Evolutionary conservation across 2,797 vertebrate genomes (phyloP).

Genomic region (Acipenser transmontanus): DNA sequence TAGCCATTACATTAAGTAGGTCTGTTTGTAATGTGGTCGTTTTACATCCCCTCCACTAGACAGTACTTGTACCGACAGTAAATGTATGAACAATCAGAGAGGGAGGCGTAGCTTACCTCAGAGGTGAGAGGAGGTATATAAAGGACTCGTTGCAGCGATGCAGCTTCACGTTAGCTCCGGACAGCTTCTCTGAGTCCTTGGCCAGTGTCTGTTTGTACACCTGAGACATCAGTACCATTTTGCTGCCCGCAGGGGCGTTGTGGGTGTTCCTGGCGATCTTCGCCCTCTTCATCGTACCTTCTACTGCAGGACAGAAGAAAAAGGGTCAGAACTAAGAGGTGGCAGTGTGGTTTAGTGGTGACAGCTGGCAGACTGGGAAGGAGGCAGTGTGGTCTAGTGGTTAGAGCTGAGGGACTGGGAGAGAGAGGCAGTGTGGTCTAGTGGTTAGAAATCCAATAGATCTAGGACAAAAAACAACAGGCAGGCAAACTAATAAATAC

Average conservation of each 20-base stretch:
- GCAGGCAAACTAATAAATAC: neutral
- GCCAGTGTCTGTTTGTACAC: constrained; percentile 89
- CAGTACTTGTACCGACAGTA: neutral
- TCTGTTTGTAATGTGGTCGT: too few relatives aligned
- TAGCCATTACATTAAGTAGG: too few relatives aligned
- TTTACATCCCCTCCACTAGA: neutral
- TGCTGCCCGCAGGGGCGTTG: constrained; percentile 67
- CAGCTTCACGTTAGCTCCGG: constrained; percentile 79
- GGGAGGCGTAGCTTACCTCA: constrained; percentile 61
- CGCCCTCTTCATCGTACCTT: constrained; percentile 80
- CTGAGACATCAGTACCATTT: constrained; percentile 87
- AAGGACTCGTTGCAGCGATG: constrained; percentile 87
- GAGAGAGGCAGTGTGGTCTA: too few relatives aligned
- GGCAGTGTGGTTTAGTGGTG: neutral
- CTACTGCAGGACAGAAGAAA: constrained; percentile 61
- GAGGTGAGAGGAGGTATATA: constrained; percentile 89
- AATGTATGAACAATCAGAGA: neutral
- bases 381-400: too few relatives aligned
- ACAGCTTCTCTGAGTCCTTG: constrained; percentile 84
- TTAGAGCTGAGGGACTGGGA: too few relatives aligned
- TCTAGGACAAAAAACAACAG: neutral
- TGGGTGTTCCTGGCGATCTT: constrained; percentile 78
- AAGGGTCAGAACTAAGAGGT: neutral
- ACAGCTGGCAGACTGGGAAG: neutral
- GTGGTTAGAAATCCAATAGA: neutral